Percentiles rank a stretch among this genome's conserved stretches.
phyloP scores from a whole-genome alignment of 2,797 vertebrate genomes.

The Forpus xanthops region DNA sequence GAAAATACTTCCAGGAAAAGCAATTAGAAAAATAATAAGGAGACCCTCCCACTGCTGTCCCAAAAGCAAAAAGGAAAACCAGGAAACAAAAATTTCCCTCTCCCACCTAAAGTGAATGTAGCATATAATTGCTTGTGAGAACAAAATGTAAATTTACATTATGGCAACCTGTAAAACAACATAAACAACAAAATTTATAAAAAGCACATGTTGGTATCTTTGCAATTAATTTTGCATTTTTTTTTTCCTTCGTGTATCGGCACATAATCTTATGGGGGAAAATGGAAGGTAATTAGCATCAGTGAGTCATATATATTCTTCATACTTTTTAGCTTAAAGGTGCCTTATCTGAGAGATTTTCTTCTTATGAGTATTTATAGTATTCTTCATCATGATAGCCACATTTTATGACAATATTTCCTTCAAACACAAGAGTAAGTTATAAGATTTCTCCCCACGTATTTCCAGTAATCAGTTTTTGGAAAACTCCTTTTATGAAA shows the following conservation, averaged over 20 bases:
- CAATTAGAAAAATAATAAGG: neutral
- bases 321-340: slow-evolving; percentile 22
- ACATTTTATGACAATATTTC: neutral
- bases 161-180: neutral
- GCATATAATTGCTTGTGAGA: neutral
- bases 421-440: neutral
- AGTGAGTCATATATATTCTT: slow-evolving; percentile 9
- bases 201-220: neutral
- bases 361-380: slow-evolving; percentile 52
- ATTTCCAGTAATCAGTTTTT: neutral
- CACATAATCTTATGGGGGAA: neutral
- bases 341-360: neutral
- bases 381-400: neutral
- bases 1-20: neutral
- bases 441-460: neutral
- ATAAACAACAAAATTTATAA: slow-evolving; percentile 4
- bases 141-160: neutral
- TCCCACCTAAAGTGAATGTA: neutral
- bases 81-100: neutral
- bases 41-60: neutral
- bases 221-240: slow-evolving; percentile 25
- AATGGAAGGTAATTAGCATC: slow-evolving; percentile 29
- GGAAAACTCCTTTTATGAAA: neutral
- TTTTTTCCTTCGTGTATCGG: neutral
- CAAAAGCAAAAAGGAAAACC: neutral